Base-by-base conservation (phyloP, 2,888 invertebrate species). In the Cylindroiulus punctatus region DNA sequence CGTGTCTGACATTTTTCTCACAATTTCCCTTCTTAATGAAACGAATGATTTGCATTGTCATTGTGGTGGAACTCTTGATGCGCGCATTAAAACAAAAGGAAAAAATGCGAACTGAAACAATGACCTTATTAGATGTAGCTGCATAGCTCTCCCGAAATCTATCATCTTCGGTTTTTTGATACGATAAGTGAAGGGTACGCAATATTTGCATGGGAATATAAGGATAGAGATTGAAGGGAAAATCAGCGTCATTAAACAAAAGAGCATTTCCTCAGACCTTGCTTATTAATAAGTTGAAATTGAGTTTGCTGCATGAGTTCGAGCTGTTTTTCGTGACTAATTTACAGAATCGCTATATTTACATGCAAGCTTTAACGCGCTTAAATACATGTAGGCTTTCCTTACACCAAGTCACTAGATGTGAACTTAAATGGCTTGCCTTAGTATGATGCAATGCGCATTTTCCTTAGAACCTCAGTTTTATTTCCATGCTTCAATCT, bases 1-100 rank as follows among this genome's bases (percentile, higher is more conserved):
- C 17, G 82, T 82, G 82, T 82, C 82, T 82, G 82, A 82, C 36
- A 82, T 82, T 82, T 82, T 82, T 42, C 42, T 42, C 36, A 82
- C 82, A 42, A 82, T 82, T 82, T 82, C 36, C 82, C 22, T 82
- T 82, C 82, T 36, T 82, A 36, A 82, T 40, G 82, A 82, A 82
- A 82, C 65, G 65, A 65, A 65, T 65, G 65, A 65, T 65, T 65
- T 65, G 65, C 65, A 65, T 65, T 65, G 65, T 65, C 65, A 65
- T 65, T 65, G 65, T 65, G 65, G 65, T 65, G 65, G 65, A 65
- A 65, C 65, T n/a, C 65, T 65, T 65, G 65, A 65, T 65, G 65
- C 65, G 65, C 65, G 65, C 26, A 65, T 65, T 65, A 65, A 65
- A 65, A 65, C 19, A 19, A 47, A 47, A 8, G 26, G 26, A 65